Base-by-base conservation (phyloP, 2,888 invertebrate species). In the Tetrapedia diversipes region DNA sequence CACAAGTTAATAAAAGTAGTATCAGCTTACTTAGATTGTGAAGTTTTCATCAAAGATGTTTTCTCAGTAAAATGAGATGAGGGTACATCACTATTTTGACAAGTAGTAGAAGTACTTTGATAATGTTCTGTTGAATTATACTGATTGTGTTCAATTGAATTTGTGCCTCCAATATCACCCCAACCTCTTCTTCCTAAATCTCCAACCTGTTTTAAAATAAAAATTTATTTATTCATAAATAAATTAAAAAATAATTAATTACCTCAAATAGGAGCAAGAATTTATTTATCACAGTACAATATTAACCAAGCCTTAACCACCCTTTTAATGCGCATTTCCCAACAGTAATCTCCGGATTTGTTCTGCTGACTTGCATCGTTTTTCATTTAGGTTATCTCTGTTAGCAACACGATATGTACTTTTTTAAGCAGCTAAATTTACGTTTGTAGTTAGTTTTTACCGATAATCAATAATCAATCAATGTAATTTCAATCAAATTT, bases 131-230 rank as follows among this genome's bases (percentile, higher is more conserved):
- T 84, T 29, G 87, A 82, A 77, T 86, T 82, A 56, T 89, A 88
- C 27, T 88, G 88, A 73, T 82, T 87, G 72, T 91, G 92, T 22
- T 92, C 92, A 7, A 93, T 90, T 45, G 92, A 92, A 88, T 94
- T 94, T 79, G 92, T 93, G n/a, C 94, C 94, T 14, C 93, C 92
- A 65, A 94, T 92, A 80, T 94, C 94, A 80, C 92, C 93, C 95
- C 95, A 95, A 34, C 95, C 95, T 87, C 94, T 93, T 88, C 94
- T 93, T 32, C 95, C 94, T 68, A 95, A 92, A 87, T 95, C 95
- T 19, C 94, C 93, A 82, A 95, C 94, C 95, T 95, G 75, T 37
- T 19, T 24, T 7, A n/a, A 45, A 24, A 54, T 24, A 34, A 27
- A 3, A 37, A 24, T 24, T 34, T 11, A 4, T 27, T 24, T 47